These are phyloP conservation scores for Lepidonotus clava DNA, from an alignment of 2,888 invertebrate genomes.

Conservation along the genomic window DNA sequence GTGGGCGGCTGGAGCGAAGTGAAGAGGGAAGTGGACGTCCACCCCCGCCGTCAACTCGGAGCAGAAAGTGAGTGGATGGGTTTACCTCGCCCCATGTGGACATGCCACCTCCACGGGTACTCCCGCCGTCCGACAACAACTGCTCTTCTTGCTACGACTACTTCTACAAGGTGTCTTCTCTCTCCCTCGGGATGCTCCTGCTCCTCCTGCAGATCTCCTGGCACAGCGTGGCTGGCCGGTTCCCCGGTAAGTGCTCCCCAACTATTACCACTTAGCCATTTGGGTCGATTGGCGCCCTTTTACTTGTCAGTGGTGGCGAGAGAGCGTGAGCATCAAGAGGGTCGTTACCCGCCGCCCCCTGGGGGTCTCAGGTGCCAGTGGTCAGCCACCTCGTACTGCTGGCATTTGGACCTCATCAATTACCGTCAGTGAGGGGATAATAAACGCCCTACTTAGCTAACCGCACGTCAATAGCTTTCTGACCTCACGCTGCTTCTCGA, in stretches of 20 bases:
- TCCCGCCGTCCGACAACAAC: neutral
- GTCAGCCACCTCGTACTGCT: slow-evolving; percentile 2
- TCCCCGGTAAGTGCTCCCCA: slow-evolving; percentile 23
- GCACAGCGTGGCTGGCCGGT: neutral
- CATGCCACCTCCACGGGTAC: slow-evolving; percentile 13
- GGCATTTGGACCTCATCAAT: slow-evolving; percentile 35
- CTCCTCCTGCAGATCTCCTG: slow-evolving; percentile 9
- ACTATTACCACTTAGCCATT: neutral
- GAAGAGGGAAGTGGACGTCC: too few relatives aligned
- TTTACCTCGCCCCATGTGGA: slow-evolving; percentile 40
- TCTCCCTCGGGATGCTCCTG: neutral
- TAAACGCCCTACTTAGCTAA: slow-evolving; percentile 5
- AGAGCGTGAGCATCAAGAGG: neutral
- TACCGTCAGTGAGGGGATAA: neutral
- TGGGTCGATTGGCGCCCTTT: neutral
- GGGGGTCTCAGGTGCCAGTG: slow-evolving; percentile 5
- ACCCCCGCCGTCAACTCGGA: too few relatives aligned
- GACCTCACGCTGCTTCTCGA: neutral
- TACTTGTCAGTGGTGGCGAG: neutral
- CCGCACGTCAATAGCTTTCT: neutral
- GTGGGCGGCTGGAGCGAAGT: neutral
- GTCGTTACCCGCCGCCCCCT: neutral
- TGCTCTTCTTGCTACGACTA: too few relatives aligned
- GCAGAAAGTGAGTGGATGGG: slow-evolving; percentile 9
- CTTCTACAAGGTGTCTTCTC: neutral